phyloP scores from a whole-genome alignment of 2,113 vertebrate species.

The Amphilophus citrinellus region DNA sequence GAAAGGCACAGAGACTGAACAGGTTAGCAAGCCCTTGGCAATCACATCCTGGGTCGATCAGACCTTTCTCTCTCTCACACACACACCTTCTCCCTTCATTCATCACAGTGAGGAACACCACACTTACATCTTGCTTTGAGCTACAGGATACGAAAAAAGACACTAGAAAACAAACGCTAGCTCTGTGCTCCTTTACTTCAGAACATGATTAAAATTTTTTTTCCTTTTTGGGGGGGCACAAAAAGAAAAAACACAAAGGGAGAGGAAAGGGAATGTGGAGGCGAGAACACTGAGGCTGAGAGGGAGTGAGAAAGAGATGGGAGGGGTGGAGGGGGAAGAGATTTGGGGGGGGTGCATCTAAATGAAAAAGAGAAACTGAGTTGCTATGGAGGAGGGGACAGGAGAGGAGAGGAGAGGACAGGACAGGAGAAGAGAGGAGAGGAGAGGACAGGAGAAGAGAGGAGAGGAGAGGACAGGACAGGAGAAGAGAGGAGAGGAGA shows the following conservation, averaged over 20 bases:
- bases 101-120: slow-evolving; percentile 7
- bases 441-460: slow-evolving; percentile 10
- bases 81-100: not conserved
- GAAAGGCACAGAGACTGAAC: slow-evolving; percentile 57
- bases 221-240: not conserved
- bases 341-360: slow-evolving; percentile 14
- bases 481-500: not conserved
- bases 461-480: slow-evolving; percentile 1
- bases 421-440: too few species aligned
- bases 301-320: slow-evolving; percentile 9
- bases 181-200: slow-evolving; percentile 49
- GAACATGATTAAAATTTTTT: slow-evolving; percentile 43
- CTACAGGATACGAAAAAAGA: slow-evolving; percentile 9
- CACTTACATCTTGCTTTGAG: slow-evolving; percentile 27
- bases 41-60: slow-evolving; percentile 47
- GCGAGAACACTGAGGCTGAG: slow-evolving; percentile 8
- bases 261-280: slow-evolving; percentile 1
- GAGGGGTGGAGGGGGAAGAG: not conserved
- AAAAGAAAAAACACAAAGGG: slow-evolving; percentile 19
- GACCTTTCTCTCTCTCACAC: slow-evolving; percentile 27
- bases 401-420: not conserved
- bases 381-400: slow-evolving; percentile 6
- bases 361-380: slow-evolving; percentile 43
- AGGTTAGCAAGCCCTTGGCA: slow-evolving; percentile 68
- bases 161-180: slow-evolving; percentile 3